phyloP scores from a whole-genome alignment of 2,888 invertebrate species.

The Polyommatus icarus region DNA sequence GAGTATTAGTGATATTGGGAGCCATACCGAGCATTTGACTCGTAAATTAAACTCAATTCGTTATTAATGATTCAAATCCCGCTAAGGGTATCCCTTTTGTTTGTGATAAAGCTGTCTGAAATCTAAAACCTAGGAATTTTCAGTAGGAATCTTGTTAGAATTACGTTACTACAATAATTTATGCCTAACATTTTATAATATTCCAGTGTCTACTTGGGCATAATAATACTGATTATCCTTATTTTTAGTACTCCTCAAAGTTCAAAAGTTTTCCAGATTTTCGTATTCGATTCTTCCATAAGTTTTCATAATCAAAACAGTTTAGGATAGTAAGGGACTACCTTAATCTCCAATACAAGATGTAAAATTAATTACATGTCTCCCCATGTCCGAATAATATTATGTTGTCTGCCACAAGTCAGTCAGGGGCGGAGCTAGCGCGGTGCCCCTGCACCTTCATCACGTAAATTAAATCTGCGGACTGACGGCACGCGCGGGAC shows the following conservation, averaged over 20 bases:
- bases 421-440: not conserved
- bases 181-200: not conserved
- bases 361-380: not conserved
- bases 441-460: conserved; percentile 12
- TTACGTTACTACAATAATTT: not conserved
- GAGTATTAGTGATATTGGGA: not conserved
- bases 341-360: not conserved
- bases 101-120: not conserved
- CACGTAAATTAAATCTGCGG: conserved; percentile 24
- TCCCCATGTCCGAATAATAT: not conserved
- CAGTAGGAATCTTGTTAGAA: too few relatives aligned
- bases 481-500: not conserved
- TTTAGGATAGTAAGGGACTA: not conserved
- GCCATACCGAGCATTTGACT: not conserved
- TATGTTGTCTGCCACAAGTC: not conserved
- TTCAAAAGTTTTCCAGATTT: too few relatives aligned
- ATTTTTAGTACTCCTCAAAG: too few relatives aligned
- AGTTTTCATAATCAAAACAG: too few relatives aligned
- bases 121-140: not conserved
- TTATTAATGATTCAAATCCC: conserved; percentile 6
- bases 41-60: conserved; percentile 15
- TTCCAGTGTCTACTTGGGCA: too few relatives aligned
- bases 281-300: too few relatives aligned
- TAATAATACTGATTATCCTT: too few relatives aligned
- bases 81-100: conserved; percentile 1